phyloP scores from a whole-genome alignment of 2,888 invertebrate genomes.

The Octodonta nipae region DNA sequence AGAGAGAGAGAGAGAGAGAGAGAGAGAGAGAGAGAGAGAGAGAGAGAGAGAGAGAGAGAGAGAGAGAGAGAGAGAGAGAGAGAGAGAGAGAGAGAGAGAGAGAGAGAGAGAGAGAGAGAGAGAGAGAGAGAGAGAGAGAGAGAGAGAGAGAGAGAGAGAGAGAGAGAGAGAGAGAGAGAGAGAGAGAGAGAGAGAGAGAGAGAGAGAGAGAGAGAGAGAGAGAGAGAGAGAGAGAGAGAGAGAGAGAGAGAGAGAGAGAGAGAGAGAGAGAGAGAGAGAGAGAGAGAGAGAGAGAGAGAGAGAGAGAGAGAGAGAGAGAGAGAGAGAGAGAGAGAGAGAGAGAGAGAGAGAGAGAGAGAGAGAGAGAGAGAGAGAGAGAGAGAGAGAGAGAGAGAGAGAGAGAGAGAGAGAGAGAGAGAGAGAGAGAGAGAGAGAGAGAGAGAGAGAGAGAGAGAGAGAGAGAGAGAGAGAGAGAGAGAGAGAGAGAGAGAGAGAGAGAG shows the following conservation, averaged over 20 bases:
- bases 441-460: slow-evolving; percentile 1
- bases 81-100: slow-evolving; percentile 1
- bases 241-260: slow-evolving; percentile 1
- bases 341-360: slow-evolving; percentile 1
- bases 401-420: slow-evolving; percentile 1
- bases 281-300: slow-evolving; percentile 1
- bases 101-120: slow-evolving; percentile 1
- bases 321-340: slow-evolving; percentile 1
- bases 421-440: slow-evolving; percentile 1
- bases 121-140: slow-evolving; percentile 1
- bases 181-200: slow-evolving; percentile 1
- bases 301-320: slow-evolving; percentile 1
- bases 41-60: slow-evolving; percentile 1
- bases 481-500: slow-evolving; percentile 1
- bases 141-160: slow-evolving; percentile 1
- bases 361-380: slow-evolving; percentile 1
- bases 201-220: slow-evolving; percentile 1
- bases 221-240: slow-evolving; percentile 1
- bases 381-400: slow-evolving; percentile 1
- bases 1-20: slow-evolving; percentile 1
- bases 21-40: slow-evolving; percentile 1
- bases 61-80: slow-evolving; percentile 1
- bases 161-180: slow-evolving; percentile 1
- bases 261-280: slow-evolving; percentile 1
- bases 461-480: slow-evolving; percentile 1